Base-by-base conservation (phyloP, 2,888 invertebrate species). In the Spodoptera picta region DNA sequence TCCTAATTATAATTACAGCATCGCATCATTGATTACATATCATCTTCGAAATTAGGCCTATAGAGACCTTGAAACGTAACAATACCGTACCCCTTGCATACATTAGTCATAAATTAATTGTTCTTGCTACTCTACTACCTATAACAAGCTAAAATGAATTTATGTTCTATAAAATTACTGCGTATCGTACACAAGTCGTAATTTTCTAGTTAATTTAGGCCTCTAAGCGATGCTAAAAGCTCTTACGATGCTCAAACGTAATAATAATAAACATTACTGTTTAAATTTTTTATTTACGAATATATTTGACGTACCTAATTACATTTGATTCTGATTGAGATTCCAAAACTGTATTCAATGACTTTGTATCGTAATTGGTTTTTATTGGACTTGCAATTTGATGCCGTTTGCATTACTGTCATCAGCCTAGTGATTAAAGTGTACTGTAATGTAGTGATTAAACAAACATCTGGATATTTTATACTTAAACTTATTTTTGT, bases 21-120 rank as follows among this genome's bases (percentile, higher is more conserved):
- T 68, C 46, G 49, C 52, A n/a, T 53, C 60, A 74, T 50, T 65
- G 59, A 65, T 55, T 66, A 10, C 60, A 69, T 60, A 67, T 48
- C 67, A 65, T 80, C 70, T 62, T 62, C 49, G n/a, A 65, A 81
- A 79, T 81, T 70, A 73, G 73, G 61, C 73, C 63, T 66, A 41
- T 66, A 41, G 19, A 63, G 74, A 67, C 84, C 82, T 85, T 86
- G 82, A 81, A 82, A 79, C 65, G 70, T 44, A 79, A 81, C 73
- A 80, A 82, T 81, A 73, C 82, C 82, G 60, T 75, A 71, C 80
- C 80, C 82, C 76, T 80, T 86, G 85, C 86, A 88, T 88, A 87
- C 80, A 90, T 90, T 87, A 89, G 74, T 73, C 87, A 87, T 90
- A 90, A 90, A 90, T 91, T 89, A 88, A 90, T 91, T 87, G 85